Evolutionary conservation across 2,797 vertebrate species (phyloP).

Genomic region (Euphonia xanthogaster): DNA sequence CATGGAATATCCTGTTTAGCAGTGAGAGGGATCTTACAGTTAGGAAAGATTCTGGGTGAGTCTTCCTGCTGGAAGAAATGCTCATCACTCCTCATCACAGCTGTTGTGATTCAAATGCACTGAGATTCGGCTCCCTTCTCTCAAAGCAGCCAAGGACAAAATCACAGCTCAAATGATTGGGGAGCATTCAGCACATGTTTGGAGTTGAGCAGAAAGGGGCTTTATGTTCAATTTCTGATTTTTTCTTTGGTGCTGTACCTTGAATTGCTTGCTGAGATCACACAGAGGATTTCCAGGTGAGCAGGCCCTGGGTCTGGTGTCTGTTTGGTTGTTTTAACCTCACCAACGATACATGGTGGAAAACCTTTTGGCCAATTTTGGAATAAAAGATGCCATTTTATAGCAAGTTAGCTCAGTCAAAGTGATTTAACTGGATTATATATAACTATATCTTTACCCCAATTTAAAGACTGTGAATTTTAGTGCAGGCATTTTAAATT

Average conservation of each 20-base stretch:
- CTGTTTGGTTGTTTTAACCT: background rate
- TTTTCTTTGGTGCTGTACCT: background rate
- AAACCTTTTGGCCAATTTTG: background rate
- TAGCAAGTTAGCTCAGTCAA: background rate
- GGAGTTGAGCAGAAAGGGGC: background rate
- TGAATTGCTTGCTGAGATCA: background rate
- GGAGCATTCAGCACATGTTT: background rate
- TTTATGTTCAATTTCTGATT: background rate
- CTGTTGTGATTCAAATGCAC: background rate
- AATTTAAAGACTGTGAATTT: background rate
- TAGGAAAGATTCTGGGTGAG: background rate
- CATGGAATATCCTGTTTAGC: background rate
- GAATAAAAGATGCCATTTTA: background rate
- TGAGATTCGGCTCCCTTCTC: background rate
- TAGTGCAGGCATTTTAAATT: background rate
- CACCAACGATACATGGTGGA: background rate
- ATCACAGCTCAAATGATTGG: background rate
- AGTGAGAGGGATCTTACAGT: background rate
- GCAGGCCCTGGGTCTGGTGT: background rate
- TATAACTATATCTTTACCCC: background rate
- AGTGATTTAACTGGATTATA: background rate
- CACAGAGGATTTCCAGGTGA: background rate
- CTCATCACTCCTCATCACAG: background rate
- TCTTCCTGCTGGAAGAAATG: constrained; percentile 18
- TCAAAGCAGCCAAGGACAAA: background rate